phyloP scores from a whole-genome alignment of 2,888 invertebrate species.

The Nebria brevicollis region DNA sequence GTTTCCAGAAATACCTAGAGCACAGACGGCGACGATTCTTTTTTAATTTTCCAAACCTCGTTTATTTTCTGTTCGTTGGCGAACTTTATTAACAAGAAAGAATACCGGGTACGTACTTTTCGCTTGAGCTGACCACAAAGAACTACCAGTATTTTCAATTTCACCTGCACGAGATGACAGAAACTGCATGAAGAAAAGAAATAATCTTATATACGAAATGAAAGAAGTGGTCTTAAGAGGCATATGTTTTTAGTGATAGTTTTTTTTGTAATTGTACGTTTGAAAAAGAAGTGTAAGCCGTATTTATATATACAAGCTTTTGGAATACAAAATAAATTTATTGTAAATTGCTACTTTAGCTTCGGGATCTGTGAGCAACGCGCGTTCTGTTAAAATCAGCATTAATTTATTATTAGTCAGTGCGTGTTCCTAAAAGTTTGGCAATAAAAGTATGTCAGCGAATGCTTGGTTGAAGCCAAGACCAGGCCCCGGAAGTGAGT shows the following conservation, averaged over 20 bases:
- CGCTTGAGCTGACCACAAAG: constrained; percentile 40
- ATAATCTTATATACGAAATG: background rate
- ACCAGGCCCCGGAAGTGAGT: background rate
- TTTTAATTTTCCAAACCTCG: constrained; percentile 36
- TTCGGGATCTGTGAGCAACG: background rate
- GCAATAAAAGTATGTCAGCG: background rate
- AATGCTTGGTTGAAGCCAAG: background rate
- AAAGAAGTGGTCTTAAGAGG: no score
- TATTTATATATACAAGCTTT: no score
- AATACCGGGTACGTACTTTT: constrained; percentile 21
- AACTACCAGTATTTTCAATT: constrained; percentile 2
- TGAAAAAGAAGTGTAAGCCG: no score
- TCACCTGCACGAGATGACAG: background rate
- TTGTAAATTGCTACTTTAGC: no score
- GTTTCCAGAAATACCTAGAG: background rate
- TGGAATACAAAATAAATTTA: no score
- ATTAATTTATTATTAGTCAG: background rate
- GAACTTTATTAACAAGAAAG: constrained; percentile 44
- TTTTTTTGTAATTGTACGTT: no score
- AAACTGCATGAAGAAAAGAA: background rate
- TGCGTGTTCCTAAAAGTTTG: background rate
- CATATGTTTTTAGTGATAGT: no score
- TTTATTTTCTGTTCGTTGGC: constrained; percentile 22
- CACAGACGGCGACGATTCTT: background rate
- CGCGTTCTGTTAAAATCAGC: background rate